Evolutionary conservation across 2,113 vertebrate species (phyloP), one percentile per base, ranked within the genome.

Genomic region (Pteruthius melanotis): DNA sequence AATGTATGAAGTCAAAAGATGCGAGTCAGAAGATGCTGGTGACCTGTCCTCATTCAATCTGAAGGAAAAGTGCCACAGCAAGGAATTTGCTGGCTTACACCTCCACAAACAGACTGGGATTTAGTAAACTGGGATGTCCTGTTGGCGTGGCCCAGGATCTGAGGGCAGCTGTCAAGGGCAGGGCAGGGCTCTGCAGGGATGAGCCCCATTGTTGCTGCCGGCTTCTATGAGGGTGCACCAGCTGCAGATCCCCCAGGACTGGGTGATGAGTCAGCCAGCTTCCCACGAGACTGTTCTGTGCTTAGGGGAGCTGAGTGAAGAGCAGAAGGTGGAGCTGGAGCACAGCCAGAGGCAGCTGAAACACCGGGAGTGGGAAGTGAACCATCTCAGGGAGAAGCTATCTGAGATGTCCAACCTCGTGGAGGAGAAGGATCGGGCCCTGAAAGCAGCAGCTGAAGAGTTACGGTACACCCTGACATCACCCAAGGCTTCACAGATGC

Each of bases 311-410:
- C 96, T 98, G 31, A 98, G 87, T 1, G 98, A 99, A 72, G 94
- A 98, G 90, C 98, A 98, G 94, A 99, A 99, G 93, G 24, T 96
- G 28, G 97, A 98, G 59, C 89, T 98, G 94, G 98, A 98, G 94
- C 76, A 39, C 79, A 97, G 97, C n/a, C 42, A 79, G 83, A 90
- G 87, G 3, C 93, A 96, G n/a, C 92, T 98, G 80, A 95, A 96
- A n/a, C 74, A 83, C 13, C 98, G 95, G 81, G 96, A 87, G 75
- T 30, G 13, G 1, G 98, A 98, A 40, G 90, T 98, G 83, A 94
- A 81, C 15, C 17, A 37, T 20, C 98, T 99, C 56, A 97, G 79
- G 54, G 90, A 94, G 35, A 97, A 98, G 94, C 63, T 98, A 5
- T 92, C 40, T 0, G 75, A 87, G 88, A 89, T 97, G 96, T 96